Evolutionary conservation across 92 coral and sea anemone genomes (phyloP).

Genomic region (Bergia puertoricense): DNA sequence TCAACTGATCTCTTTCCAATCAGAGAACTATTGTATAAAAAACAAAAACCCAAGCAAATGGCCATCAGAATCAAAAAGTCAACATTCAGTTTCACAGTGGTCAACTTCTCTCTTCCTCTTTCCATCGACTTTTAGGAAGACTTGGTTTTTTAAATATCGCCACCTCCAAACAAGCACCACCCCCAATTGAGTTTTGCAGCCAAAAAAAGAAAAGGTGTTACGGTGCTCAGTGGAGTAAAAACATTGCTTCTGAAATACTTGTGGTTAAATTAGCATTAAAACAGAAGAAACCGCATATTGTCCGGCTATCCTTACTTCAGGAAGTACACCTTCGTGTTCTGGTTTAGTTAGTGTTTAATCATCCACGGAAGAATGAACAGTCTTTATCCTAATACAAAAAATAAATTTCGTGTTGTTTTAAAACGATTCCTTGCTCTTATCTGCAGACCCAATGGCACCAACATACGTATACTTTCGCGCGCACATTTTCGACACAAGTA

Average conservation of each 20-base stretch:
- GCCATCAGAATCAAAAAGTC: no score
- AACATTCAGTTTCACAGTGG: no score
- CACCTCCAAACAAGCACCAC: no score
- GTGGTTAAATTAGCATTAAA: not conserved
- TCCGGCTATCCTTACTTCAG: not conserved
- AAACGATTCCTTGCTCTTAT: not conserved
- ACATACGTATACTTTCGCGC: not conserved
- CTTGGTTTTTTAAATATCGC: not conserved
- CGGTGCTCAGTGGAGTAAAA: no score
- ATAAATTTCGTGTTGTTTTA: not conserved
- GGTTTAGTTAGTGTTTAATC: not conserved
- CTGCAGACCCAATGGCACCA: not conserved
- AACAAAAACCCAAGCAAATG: no score
- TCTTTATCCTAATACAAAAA: not conserved
- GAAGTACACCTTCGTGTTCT: not conserved
- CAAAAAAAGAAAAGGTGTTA: no score
- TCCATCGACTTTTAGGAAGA: not conserved
- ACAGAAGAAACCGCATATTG: not conserved
- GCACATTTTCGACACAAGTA: not conserved
- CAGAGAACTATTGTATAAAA: no score
- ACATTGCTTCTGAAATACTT: not conserved
- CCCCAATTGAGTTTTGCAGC: no score
- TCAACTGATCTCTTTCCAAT: no score
- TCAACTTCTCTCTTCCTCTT: no score
- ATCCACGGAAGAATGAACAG: not conserved